Percentiles rank a stretch among this genome's conserved stretches.
phyloP scores from a whole-genome alignment of 2,113 vertebrate species.

The human region DNA sequence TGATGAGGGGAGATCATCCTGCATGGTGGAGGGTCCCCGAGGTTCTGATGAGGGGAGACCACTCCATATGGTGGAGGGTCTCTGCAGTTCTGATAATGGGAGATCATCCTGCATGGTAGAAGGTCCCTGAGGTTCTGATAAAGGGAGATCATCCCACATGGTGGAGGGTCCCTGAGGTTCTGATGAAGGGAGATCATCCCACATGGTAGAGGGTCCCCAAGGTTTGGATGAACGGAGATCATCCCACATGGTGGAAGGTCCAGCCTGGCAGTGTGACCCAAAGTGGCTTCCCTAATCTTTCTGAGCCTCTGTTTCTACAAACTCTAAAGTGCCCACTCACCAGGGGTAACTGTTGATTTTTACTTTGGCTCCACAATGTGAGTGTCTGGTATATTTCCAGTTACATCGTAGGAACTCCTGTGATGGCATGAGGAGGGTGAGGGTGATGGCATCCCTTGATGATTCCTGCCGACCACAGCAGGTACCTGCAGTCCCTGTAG shows the following conservation, averaged over 20 bases:
- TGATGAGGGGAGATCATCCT: no score
- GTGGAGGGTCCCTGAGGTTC: no score
- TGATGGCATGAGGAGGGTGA: not conserved
- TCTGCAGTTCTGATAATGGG: fast-evolving
- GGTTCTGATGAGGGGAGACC: no score
- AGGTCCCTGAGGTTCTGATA: no score
- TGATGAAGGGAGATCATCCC: no score
- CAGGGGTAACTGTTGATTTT: not conserved
- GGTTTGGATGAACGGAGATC: no score
- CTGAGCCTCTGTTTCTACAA: not conserved
- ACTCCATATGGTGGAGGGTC: fast-evolving
- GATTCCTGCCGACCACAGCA: no score
- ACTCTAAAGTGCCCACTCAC: not conserved
- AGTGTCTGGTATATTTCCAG: not conserved
- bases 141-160: no score
- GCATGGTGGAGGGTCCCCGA: no score
- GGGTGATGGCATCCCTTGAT: no score
- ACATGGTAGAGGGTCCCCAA: no score
- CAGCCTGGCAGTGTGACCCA: not conserved
- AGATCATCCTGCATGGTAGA: fast-evolving
- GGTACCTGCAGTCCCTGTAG: fast-evolving
- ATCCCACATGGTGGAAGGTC: fast-evolving
- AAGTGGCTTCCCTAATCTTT: not conserved
- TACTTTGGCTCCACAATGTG: no score
- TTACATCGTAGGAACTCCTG: not conserved